phyloP scores from a whole-genome alignment of 2,797 vertebrate genomes.

The Acropternis orthonyx region DNA sequence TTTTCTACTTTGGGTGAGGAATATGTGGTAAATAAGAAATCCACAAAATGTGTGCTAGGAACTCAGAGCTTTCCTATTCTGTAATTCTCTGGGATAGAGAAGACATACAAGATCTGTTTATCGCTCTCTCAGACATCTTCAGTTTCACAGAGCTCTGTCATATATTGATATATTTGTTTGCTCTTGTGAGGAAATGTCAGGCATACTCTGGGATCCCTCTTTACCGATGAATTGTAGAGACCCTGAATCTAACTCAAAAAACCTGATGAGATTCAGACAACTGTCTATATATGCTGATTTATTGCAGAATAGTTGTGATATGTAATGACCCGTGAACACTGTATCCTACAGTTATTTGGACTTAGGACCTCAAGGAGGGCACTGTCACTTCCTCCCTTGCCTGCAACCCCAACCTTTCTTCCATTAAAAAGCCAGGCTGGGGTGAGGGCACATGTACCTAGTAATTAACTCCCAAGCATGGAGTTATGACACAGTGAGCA shows the following conservation, averaged over 20 bases:
- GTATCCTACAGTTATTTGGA: not conserved
- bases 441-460: not conserved
- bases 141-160: not conserved
- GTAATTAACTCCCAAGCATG: not conserved
- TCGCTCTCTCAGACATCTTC: not conserved
- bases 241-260: not conserved
- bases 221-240: not conserved
- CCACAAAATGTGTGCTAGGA: not conserved
- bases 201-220: not conserved
- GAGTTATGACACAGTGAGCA: accelerated
- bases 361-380: not conserved
- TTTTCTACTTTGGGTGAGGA: not conserved
- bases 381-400: not conserved
- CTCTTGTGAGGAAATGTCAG: not conserved
- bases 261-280: not conserved
- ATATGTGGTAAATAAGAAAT: not conserved
- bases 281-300: not conserved
- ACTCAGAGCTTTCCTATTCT: not conserved
- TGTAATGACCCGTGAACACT: not conserved
- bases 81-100: not conserved
- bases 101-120: not conserved
- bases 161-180: not conserved
- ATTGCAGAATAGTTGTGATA: not conserved
- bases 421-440: not conserved
- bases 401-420: not conserved